Conservation (phyloP, 2,113 vertebrate genomes). For the Orcinus orca region DNA sequence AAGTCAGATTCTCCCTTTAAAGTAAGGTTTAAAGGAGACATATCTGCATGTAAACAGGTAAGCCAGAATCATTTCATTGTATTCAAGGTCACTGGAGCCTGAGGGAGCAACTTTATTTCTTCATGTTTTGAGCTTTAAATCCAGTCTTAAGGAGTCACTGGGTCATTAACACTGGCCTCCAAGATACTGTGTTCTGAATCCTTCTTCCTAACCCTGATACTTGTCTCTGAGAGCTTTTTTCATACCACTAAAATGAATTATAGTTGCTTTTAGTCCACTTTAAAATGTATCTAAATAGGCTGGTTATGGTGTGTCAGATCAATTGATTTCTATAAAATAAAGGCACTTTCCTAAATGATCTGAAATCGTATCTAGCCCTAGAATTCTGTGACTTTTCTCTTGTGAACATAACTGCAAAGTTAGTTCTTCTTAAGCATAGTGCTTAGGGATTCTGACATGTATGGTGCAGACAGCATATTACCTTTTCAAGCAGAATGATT, state of each 20-base stretch:
- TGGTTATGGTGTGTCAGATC: not conserved
- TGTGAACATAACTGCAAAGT: not conserved
- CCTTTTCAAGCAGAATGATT: not conserved
- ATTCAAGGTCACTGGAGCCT: conserved; percentile 4
- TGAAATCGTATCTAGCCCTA: not conserved
- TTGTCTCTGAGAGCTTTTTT: not conserved
- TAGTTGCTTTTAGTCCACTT: not conserved
- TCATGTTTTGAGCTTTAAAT: not conserved
- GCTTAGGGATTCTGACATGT: not conserved
- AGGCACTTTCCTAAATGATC: not conserved
- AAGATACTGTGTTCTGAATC: not conserved
- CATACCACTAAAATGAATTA: not conserved
- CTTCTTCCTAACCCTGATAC: not conserved
- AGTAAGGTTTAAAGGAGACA: not conserved
- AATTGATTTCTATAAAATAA: not conserved
- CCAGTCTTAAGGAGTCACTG: not conserved
- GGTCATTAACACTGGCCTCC: not conserved
- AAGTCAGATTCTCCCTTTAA: conserved; percentile 13
- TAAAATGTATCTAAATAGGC: not conserved
- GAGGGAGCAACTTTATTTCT: conserved; percentile 15
- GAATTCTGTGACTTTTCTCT: not conserved
- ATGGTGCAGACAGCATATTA: not conserved
- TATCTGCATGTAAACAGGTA: not conserved
- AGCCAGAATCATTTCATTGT: not conserved
- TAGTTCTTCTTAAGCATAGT: not conserved